Evolutionary conservation across 2,888 invertebrate genomes (phyloP).

Genomic region (Tetragnatha montana): DNA sequence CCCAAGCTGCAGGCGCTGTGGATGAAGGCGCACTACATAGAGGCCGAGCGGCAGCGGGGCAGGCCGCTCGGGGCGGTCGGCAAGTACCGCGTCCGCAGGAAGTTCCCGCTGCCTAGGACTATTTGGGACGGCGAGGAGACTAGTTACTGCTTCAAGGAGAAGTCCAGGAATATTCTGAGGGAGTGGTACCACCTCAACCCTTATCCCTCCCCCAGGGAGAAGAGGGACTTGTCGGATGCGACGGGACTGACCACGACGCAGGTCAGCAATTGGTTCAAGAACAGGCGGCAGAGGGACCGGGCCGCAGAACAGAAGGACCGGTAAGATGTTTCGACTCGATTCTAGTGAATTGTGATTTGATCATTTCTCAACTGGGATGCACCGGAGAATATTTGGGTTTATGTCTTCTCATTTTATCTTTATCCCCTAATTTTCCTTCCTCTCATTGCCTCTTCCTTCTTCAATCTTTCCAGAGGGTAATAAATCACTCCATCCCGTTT

Average conservation of each 20-base stretch:
- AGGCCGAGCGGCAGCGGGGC: slow-evolving; percentile 92
- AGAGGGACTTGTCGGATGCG: slow-evolving; percentile 90
- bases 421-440: too few species aligned
- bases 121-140: slow-evolving; percentile 98
- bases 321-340: slow-evolving; percentile 77
- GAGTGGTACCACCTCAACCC: slow-evolving; percentile 99
- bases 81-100: slow-evolving; percentile 93
- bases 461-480: too few species aligned
- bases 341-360: too few species aligned
- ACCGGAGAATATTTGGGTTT: too few species aligned
- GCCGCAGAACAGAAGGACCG: slow-evolving; percentile 97
- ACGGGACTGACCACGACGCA: slow-evolving; percentile 94
- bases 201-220: slow-evolving; percentile 95
- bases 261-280: slow-evolving; percentile 96
- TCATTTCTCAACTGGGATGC: too few species aligned
- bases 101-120: slow-evolving; percentile 92
- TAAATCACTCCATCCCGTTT: too few species aligned
- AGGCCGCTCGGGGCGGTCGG: slow-evolving; percentile 93
- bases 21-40: slow-evolving; percentile 95
- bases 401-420: too few species aligned
- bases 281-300: slow-evolving; percentile 89
- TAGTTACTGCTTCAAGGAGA: slow-evolving; percentile 96
- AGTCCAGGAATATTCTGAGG: slow-evolving; percentile 93
- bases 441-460: too few species aligned
- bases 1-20: slow-evolving; percentile 92